Base-by-base conservation (phyloP, 2,113 vertebrate species). In the Neolamprologus caudopunctatus region DNA sequence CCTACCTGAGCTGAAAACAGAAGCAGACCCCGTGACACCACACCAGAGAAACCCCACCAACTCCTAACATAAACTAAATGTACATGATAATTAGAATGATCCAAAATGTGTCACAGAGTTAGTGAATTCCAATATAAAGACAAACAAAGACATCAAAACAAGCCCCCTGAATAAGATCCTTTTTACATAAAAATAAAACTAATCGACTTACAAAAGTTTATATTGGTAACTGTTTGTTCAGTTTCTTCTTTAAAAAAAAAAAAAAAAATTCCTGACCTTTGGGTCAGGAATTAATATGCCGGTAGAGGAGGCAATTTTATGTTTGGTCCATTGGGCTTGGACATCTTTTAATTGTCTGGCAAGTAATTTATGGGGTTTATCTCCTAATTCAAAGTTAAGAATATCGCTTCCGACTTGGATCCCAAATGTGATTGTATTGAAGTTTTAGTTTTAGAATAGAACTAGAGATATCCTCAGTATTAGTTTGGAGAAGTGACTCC, bases 361-460 rank as follows among this genome's bases (percentile, higher is more conserved):
- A 54, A 54, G 53, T 7, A 24, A 54, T 54, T 54, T 24, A 24
- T 54, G n/a, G 53, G n/a, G 53, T 54, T 54, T 54, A 54, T 54
- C 53, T 54, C 53, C n/a, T 4, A 24, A 54, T 54, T 54, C n/a
- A 54, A 54, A 54, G 53, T 24, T 54, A 54, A 54, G 10, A 54
- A 54, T 24, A 54, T 12, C 0, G 4, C 53, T 54, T 54, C 3
- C 2, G 10, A 54, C 53, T 54, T 7, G 10, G 53, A 12, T 24
- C 2, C n/a, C 53, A 54, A 54, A 54, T 7, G 10, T 54, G n/a
- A 12, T 21, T 24, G n/a, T 21, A 24, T 53, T 53, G 1, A 53
- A 53, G 51, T 53, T 53, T 54, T 54, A 54, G 51, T 53, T 53
- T 53, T 10, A 53, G 19, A 4, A 54, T 21, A 54, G 53, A 24